Percentiles rank a stretch among this genome's conserved stretches.
Conservation (phyloP, 1,140 invertebrate genomes). For the Drosophila malerkotliana region DNA sequence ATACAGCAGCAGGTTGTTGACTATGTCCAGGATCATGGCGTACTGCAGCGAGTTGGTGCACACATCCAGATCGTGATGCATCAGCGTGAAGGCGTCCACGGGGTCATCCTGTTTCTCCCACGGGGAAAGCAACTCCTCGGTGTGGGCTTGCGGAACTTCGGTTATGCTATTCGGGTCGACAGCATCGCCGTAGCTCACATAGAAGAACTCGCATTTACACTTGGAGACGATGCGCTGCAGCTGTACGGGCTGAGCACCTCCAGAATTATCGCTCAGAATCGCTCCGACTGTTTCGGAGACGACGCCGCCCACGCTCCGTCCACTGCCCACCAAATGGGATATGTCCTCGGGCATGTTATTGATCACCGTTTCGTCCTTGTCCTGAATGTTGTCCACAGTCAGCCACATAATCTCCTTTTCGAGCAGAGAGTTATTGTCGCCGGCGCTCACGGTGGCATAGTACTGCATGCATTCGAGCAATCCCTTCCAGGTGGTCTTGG, state of each 20-base stretch:
- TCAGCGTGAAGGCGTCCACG: slow-evolving; percentile 98
- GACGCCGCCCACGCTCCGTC: slow-evolving; percentile 97
- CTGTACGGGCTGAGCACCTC: slow-evolving; percentile 85
- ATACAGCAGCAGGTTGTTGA: slow-evolving; percentile 98
- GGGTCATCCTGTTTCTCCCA: slow-evolving; percentile 93
- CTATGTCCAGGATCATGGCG: slow-evolving; percentile 97
- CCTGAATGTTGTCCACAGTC: slow-evolving; percentile 95
- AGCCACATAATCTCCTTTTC: slow-evolving; percentile 98
- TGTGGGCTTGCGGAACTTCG: slow-evolving; percentile 88
- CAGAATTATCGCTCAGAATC: slow-evolving; percentile 85
- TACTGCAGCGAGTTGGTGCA: slow-evolving; percentile 98
- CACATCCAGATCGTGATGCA: slow-evolving; percentile 99
- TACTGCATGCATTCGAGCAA: slow-evolving; percentile 99
- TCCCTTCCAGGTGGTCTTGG: slow-evolving; percentile 98
- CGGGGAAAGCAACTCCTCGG: slow-evolving; percentile 88
- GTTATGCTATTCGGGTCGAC: slow-evolving; percentile 88
- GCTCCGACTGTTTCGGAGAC: slow-evolving; percentile 96
- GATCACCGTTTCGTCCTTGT: slow-evolving; percentile 92
- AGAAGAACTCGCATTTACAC: slow-evolving; percentile 99
- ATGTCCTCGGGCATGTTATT: slow-evolving; percentile 93
- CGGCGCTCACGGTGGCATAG: slow-evolving; percentile 97
- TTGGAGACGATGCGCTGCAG: slow-evolving; percentile 97
- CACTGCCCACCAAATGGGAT: slow-evolving; percentile 95
- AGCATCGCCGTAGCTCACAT: slow-evolving; percentile 95
- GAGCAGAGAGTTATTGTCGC: slow-evolving; percentile 89